These are phyloP conservation scores for Polymixis lichenea DNA, from an alignment of 2,888 invertebrate species.

Conservation along the genomic window DNA sequence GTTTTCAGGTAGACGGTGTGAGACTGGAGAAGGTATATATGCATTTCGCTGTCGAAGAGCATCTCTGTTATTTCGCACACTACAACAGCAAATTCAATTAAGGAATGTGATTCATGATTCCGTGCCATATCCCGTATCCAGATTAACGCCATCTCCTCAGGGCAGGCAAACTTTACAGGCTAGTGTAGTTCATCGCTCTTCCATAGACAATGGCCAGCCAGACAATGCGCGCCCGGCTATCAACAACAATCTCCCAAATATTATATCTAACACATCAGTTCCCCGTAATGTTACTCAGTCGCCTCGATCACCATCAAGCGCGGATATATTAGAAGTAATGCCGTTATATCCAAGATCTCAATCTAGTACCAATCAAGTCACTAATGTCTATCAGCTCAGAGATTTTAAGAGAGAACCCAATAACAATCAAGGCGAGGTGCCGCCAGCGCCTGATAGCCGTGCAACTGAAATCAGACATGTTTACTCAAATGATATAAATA, in stretches of 20 bases:
- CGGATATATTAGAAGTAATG: slow-evolving; percentile 89
- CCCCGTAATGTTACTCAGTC: slow-evolving; percentile 76
- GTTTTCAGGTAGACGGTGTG: slow-evolving; percentile 93
- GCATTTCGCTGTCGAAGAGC: slow-evolving; percentile 97
- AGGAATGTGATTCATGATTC: slow-evolving; percentile 87
- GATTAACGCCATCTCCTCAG: slow-evolving; percentile 82
- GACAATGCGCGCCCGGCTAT: slow-evolving; percentile 71
- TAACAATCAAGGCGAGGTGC: slow-evolving; percentile 83
- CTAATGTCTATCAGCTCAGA: slow-evolving; percentile 90
- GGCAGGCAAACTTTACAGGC: slow-evolving; percentile 85
- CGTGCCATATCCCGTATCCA: slow-evolving; percentile 81
- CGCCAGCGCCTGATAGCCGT: slow-evolving; percentile 60
- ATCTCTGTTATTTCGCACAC: slow-evolving; percentile 95
- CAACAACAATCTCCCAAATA: slow-evolving; percentile 76
- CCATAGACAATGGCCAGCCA: slow-evolving; percentile 85
- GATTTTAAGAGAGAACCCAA: slow-evolving; percentile 90
- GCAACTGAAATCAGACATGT: slow-evolving; percentile 78
- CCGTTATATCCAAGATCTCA: slow-evolving; percentile 86
- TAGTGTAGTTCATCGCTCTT: slow-evolving; percentile 85
- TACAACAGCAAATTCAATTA: slow-evolving; percentile 96
- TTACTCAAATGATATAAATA: slow-evolving; percentile 86
- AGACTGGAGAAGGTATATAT: slow-evolving; percentile 98
- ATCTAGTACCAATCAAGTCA: slow-evolving; percentile 81
- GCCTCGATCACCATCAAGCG: slow-evolving; percentile 90
- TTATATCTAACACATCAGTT: slow-evolving; percentile 68